A percentile compares a stretch with the other conserved stretches of the same genome.
These are phyloP conservation scores for Platyura marginata DNA, from an alignment of 1,140 invertebrate species.

Conservation along the genomic window DNA sequence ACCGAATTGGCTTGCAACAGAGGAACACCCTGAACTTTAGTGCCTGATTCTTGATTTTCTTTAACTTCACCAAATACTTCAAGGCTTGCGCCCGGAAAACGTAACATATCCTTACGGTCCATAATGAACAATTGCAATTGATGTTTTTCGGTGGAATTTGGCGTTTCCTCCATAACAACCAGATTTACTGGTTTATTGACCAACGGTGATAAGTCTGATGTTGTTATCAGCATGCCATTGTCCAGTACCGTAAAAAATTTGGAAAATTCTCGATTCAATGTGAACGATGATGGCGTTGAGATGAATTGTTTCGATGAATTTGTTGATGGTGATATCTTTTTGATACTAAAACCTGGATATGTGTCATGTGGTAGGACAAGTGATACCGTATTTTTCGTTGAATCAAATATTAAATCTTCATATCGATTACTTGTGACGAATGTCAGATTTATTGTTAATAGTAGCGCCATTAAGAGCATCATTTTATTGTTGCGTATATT, in stretches of 20 bases:
- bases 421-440: background rate
- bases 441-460: background rate
- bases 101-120: conserved; percentile 57
- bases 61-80: conserved; percentile 45
- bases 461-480: no score
- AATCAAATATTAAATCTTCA: conserved; percentile 1
- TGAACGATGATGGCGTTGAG: background rate
- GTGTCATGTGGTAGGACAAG: conserved; percentile 60
- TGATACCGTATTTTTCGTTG: conserved; percentile 16
- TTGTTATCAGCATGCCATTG: conserved; percentile 79
- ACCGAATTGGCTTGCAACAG: conserved; percentile 38
- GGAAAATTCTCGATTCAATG: conserved; percentile 52
- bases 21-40: conserved; percentile 44
- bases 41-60: conserved; percentile 55
- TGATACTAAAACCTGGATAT: conserved; percentile 67
- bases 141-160: conserved; percentile 59
- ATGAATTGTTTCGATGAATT: conserved; percentile 8
- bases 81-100: conserved; percentile 39
- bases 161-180: conserved; percentile 58
- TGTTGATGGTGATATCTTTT: conserved; percentile 33
- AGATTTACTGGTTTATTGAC: conserved; percentile 61
- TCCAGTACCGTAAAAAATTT: conserved; percentile 73
- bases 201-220: conserved; percentile 59
- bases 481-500: no score
- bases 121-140: conserved; percentile 64